These are phyloP conservation scores for Steinernema feltiae DNA, from an alignment of 1,140 invertebrate genomes.

Conservation along the genomic window DNA sequence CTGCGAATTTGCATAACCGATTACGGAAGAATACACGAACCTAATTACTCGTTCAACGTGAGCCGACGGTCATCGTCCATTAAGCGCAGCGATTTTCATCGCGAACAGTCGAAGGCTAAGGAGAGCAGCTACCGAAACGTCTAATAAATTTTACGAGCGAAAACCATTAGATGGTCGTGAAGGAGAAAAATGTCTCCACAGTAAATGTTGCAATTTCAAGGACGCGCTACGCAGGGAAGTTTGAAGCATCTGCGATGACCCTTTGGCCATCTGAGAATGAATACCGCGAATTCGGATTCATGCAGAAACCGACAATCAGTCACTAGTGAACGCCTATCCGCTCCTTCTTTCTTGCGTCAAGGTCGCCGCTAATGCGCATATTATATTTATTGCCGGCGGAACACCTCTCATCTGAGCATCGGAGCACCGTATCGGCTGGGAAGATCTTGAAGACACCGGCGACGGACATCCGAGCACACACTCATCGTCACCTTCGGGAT, in stretches of 20 bases:
- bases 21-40: background rate
- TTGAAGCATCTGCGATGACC: background rate
- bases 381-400: conserved; percentile 13
- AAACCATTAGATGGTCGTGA: conserved; percentile 9
- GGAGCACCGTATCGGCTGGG: conserved; percentile 6
- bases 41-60: background rate
- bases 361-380: conserved; percentile 10
- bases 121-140: background rate
- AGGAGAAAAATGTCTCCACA: background rate
- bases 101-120: background rate
- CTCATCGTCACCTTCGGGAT: background rate
- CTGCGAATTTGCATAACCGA: background rate
- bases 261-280: background rate
- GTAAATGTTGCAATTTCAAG: conserved; percentile 9
- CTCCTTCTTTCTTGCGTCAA: background rate
- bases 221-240: background rate
- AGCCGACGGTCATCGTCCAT: background rate
- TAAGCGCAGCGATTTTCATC: background rate
- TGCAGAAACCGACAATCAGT: background rate
- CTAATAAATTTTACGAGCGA: conserved; percentile 10
- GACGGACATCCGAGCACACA: background rate
- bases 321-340: background rate
- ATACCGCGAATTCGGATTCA: background rate
- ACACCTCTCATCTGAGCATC: conserved; percentile 13
- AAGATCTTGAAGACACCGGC: background rate